Conservation (phyloP, 1,140 invertebrate genomes). For the Drosophila micromelanica region DNA sequence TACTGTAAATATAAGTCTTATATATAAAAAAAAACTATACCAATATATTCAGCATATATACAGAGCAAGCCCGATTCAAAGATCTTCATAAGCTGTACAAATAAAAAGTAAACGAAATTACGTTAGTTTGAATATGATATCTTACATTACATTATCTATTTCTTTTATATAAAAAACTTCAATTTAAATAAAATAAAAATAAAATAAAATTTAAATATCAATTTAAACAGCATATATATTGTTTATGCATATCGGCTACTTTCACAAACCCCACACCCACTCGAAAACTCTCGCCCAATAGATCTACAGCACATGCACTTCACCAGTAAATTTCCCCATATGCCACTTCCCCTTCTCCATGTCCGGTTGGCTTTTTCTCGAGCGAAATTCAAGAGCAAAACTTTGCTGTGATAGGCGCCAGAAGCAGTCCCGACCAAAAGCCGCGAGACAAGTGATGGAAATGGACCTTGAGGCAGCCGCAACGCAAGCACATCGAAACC, state of each 20-base stretch:
- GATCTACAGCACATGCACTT: conserved; percentile 46
- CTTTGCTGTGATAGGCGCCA: conserved; percentile 18
- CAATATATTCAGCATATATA: too few relatives aligned
- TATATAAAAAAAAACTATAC: too few relatives aligned
- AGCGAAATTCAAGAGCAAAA: conserved; percentile 40
- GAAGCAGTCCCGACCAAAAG: conserved; percentile 19
- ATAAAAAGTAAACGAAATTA: too few relatives aligned
- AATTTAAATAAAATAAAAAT: too few relatives aligned
- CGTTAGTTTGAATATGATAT: too few relatives aligned
- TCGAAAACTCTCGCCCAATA: conserved; percentile 9
- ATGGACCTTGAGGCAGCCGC: conserved; percentile 49
- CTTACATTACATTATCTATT: too few relatives aligned
- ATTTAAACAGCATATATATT: too few relatives aligned
- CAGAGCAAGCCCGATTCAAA: too few relatives aligned
- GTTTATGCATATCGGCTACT: not conserved
- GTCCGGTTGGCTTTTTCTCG: not conserved
- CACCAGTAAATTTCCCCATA: not conserved
- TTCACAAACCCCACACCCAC: conserved; percentile 27
- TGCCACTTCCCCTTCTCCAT: not conserved
- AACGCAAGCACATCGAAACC: conserved; percentile 28
- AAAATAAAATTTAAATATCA: too few relatives aligned
- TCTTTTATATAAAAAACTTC: too few relatives aligned
- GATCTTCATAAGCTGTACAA: too few relatives aligned
- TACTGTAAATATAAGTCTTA: too few relatives aligned
- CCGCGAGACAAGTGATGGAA: conserved; percentile 34